Conservation (phyloP, 2,888 invertebrate species). For the Salpingus planirostris region DNA sequence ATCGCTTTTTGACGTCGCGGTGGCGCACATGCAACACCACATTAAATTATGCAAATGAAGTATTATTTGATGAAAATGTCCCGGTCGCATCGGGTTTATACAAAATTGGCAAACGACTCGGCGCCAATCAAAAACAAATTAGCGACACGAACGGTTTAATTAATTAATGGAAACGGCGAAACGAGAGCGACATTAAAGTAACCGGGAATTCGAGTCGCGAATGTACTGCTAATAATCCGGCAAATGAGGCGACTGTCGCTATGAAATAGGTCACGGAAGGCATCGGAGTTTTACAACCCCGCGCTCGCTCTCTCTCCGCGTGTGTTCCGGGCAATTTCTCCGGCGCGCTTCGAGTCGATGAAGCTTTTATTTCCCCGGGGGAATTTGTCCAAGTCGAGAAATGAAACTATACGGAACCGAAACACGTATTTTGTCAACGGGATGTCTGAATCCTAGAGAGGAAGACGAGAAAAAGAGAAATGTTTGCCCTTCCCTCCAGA, state of each 20-base stretch:
- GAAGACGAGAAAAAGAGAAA: slow-evolving; percentile 16
- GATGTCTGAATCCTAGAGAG: slow-evolving; percentile 27
- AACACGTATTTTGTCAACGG: slow-evolving; percentile 37
- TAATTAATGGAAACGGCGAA: slow-evolving; percentile 16
- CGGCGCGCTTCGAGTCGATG: slow-evolving; percentile 35
- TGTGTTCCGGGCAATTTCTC: slow-evolving; percentile 40
- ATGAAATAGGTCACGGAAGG: slow-evolving; percentile 33
- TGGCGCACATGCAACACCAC: too few relatives aligned
- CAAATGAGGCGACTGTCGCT: slow-evolving; percentile 34
- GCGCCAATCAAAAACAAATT: slow-evolving; percentile 2
- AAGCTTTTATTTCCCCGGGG: slow-evolving; percentile 41
- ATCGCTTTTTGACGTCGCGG: too few relatives aligned
- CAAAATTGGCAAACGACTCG: neutral
- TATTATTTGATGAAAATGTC: too few relatives aligned
- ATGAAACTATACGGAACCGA: slow-evolving; percentile 36
- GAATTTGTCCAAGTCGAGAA: slow-evolving; percentile 35
- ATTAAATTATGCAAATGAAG: too few relatives aligned
- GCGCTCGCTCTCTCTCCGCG: too few relatives aligned
- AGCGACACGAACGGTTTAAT: slow-evolving; percentile 12
- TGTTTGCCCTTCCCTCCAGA: slow-evolving; percentile 6
- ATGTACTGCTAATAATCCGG: slow-evolving; percentile 36
- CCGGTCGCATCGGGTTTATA: too few relatives aligned
- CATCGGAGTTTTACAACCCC: slow-evolving; percentile 32
- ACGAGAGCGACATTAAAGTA: slow-evolving; percentile 14
- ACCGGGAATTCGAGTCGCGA: slow-evolving; percentile 14